Evolutionary conservation across 2,888 invertebrate genomes (phyloP).

Genomic region (Nomada ferruginata): DNA sequence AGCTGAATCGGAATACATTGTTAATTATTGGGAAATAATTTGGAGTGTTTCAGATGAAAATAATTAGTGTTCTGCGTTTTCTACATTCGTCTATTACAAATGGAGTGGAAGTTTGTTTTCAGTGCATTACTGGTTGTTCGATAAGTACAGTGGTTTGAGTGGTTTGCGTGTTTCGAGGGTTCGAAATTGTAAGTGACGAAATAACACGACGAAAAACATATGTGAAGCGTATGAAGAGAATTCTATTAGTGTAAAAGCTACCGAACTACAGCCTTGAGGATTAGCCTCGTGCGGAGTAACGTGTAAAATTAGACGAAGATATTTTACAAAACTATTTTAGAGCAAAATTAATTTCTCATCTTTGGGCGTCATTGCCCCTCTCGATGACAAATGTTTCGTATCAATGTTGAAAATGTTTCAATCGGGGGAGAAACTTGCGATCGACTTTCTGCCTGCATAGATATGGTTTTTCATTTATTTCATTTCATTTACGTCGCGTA

Average conservation of each 20-base stretch:
- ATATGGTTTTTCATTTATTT: background rate
- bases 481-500: no score
- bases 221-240: background rate
- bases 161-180: background rate
- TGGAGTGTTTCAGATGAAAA: no score
- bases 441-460: background rate
- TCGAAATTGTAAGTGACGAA: background rate
- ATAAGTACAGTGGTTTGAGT: background rate
- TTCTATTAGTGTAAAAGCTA: background rate
- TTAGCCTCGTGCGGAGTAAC: background rate
- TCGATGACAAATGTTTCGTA: background rate
- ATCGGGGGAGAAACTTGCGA: no score
- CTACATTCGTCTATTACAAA: no score
- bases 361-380: no score
- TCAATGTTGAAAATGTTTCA: no score
- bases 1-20: no score
- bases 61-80: no score
- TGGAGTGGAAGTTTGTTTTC: background rate
- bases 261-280: constrained; percentile 6
- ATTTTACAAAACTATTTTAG: constrained; percentile 14
- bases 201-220: background rate
- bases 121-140: background rate
- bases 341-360: background rate
- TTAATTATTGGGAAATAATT: no score
- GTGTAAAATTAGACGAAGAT: constrained; percentile 24